Base-by-base conservation (phyloP, 2,113 vertebrate genomes). In the Scophthalmus maximus region DNA sequence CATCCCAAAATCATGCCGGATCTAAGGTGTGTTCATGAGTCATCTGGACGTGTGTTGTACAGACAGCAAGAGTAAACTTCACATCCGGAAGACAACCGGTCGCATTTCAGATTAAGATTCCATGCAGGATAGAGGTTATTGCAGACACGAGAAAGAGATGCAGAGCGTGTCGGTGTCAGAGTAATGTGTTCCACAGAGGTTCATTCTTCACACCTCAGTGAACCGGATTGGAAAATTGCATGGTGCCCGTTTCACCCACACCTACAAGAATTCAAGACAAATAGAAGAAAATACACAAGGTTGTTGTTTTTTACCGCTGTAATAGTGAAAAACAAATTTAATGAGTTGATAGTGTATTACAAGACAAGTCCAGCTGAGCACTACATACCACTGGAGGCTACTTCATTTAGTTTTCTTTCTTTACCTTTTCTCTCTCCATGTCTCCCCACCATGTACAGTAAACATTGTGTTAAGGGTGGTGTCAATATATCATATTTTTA, bases 51-150 rank as follows among this genome's bases (percentile, higher is more conserved):
- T 9, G 2, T 8, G 17, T 8, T 6, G 6, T 25, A 30, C 4
- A 0, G 0, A 51, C 65, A 58, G 22, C 14, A 76, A 30, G 56
- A 27, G 36, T 67, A 60, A 71, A 44, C 49, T 49, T 58, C n/a
- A 22, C 52, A 53, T 63, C 50, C 49, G 27, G 59, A 64, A 68
- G 50, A 0, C 10, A 36, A n/a, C 6, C 2, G 12, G 65, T 32
- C 61, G 53, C 61, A 18, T 81, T 64, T 79, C 44, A 53, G 59
- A 65, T 64, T 9, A 55, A 49, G 34, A 66, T 64, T 66, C 51
- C 32, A 38, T 6, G 32, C 61, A 46, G 26, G 14, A 18, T 29
- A 61, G 29, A 57, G 65, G 68, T 20, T 55, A n/a, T 26, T 57
- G 32, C 50, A 36, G 30, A 22, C 6, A 49, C 68, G 47, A 60